These are phyloP conservation scores for Apis dorsata DNA, from an alignment of 1,140 invertebrate species.

Conservation along the genomic window DNA sequence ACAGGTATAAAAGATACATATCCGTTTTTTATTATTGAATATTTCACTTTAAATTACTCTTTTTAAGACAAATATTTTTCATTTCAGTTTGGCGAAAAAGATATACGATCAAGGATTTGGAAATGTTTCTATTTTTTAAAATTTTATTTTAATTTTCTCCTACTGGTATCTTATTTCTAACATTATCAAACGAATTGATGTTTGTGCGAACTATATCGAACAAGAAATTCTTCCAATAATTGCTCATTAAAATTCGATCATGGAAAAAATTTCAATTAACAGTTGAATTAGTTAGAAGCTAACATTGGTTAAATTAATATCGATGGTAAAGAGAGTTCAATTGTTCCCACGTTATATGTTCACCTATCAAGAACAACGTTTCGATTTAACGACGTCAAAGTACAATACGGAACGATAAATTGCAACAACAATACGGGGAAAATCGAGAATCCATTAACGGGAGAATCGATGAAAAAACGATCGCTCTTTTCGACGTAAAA, in stretches of 20 bases:
- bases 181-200: no score
- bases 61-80: no score
- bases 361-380: neutral
- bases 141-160: no score
- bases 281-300: neutral
- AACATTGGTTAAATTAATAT: neutral
- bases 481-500: slow-evolving; percentile 17
- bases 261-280: neutral
- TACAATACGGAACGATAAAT: slow-evolving; percentile 1
- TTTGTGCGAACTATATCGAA: no score
- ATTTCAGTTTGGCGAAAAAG: no score
- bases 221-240: no score
- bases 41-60: no score
- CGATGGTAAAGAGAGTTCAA: neutral
- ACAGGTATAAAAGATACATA: no score
- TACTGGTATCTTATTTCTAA: no score
- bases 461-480: slow-evolving; percentile 19
- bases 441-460: slow-evolving; percentile 30
- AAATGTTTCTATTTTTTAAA: no score
- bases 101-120: no score
- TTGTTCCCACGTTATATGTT: neutral
- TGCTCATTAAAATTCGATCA: neutral
- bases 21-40: no score
- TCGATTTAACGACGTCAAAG: neutral
- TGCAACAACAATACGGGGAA: neutral